Percentiles rank a stretch among this genome's conserved stretches.
These are phyloP conservation scores for Montipora efflorescens DNA, from an alignment of 64 coral and sea anemone species.

Conservation along the genomic window DNA sequence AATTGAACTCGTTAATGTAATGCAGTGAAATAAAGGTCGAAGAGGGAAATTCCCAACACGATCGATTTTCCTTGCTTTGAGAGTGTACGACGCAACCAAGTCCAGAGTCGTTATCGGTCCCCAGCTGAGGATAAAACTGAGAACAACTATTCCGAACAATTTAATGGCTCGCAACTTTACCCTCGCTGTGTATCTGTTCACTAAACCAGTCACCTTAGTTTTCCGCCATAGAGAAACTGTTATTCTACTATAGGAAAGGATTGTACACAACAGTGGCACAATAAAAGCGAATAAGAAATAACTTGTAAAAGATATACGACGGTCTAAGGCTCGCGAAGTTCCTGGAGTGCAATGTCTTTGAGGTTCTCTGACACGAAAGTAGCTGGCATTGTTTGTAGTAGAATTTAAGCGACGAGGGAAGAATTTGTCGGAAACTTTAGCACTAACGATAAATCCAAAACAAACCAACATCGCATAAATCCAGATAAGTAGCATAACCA, in stretches of 20 bases:
- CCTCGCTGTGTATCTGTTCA: not conserved
- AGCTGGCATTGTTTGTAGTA: too few relatives aligned
- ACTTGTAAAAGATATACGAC: slow-evolving; percentile 35
- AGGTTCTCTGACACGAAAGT: not conserved
- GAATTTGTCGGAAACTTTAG: not conserved
- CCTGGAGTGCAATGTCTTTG: slow-evolving; percentile 12
- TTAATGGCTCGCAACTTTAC: slow-evolving; percentile 3
- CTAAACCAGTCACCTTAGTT: not conserved
- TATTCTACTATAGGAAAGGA: slow-evolving; percentile 19
- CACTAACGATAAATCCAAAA: slow-evolving; percentile 23
- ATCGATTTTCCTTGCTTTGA: not conserved
- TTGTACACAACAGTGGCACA: not conserved
- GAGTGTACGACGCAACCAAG: not conserved
- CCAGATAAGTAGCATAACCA: slow-evolving; percentile 32
- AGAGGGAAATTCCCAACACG: not conserved
- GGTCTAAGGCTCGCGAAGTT: not conserved
- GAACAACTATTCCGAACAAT: slow-evolving; percentile 14
- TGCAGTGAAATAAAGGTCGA: not conserved
- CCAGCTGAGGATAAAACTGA: slow-evolving; percentile 59
- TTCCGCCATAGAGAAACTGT: slow-evolving; percentile 7
- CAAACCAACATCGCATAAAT: slow-evolving; percentile 28
- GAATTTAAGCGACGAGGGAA: not conserved
- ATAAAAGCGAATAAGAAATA: slow-evolving; percentile 56
- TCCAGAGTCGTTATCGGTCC: slow-evolving; percentile 46
- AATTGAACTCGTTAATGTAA: slow-evolving; percentile 47